Conservation (phyloP, 2,797 vertebrate species). For the Falco cherrug region DNA sequence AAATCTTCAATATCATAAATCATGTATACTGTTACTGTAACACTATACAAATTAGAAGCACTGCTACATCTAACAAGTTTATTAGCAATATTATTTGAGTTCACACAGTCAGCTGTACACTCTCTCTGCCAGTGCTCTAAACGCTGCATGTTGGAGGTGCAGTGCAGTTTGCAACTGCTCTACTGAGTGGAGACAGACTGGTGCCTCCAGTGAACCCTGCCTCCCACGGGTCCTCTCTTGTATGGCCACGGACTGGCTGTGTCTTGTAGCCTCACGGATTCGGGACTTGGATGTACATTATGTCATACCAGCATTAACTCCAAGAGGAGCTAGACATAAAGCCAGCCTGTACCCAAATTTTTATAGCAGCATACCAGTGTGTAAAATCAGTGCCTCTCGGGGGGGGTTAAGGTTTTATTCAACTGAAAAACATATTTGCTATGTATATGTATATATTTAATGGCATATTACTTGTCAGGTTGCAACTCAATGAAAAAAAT, state of each 20-base stretch:
- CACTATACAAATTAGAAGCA: neutral
- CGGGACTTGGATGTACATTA: neutral
- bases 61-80: neutral
- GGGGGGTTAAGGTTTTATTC: neutral
- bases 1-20: neutral
- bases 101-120: neutral
- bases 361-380: neutral
- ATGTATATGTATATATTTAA: neutral
- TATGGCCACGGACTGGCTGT: neutral
- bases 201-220: neutral
- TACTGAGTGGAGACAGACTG: neutral
- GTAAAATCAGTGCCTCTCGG: neutral
- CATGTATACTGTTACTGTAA: neutral
- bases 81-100: neutral
- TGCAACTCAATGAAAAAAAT: neutral
- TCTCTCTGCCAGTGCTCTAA: neutral
- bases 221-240: neutral
- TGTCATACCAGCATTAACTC: neutral
- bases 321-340: neutral
- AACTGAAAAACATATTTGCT: neutral
- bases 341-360: neutral
- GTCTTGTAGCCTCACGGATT: neutral
- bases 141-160: neutral
- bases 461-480: neutral
- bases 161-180: neutral